These are phyloP conservation scores for Rattus norvegicus DNA, from an alignment of 2,113 vertebrate genomes.

Conservation along the genomic window GRCr8 NC_086019.1:147926501-147927000, in stretches of 20 bases:
- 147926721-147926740: neutral
- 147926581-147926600: neutral
- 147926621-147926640: neutral
- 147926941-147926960: neutral
- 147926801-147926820: neutral
- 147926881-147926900: neutral
- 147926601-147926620: neutral
- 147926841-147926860: neutral
- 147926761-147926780: neutral
- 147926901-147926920: neutral
- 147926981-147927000: neutral
- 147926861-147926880: neutral
- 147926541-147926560: neutral
- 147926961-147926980: neutral
- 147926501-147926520: neutral
- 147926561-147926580: neutral
- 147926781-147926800: neutral
- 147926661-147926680: neutral
- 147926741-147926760: neutral
- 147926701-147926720: neutral
- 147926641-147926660: neutral
- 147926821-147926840: conserved; percentile 5
- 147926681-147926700: neutral
- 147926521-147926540: neutral
- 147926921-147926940: neutral